phyloP scores from a whole-genome alignment of 1,140 invertebrate species.

The Leptinotarsa undecemlineata region DNA sequence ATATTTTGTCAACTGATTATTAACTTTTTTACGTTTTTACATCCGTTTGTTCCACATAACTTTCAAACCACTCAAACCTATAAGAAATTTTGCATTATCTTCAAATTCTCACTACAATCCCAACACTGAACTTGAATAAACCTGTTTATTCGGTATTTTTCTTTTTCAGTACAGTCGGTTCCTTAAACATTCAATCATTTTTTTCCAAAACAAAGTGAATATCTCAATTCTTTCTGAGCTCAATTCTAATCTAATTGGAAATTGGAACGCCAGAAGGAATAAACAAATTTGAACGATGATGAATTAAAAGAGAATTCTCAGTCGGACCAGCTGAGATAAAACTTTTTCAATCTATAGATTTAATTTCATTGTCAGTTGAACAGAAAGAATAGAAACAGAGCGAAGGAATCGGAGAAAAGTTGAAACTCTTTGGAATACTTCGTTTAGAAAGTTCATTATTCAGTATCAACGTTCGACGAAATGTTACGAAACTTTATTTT shows the following conservation, averaged over 20 bases:
- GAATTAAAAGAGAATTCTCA: slow-evolving; percentile 19
- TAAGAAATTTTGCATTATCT: no score
- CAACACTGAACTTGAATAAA: no score
- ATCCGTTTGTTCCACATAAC: no score
- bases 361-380: slow-evolving; percentile 35
- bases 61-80: no score
- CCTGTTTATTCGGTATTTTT: no score
- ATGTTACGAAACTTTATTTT: slow-evolving; percentile 2
- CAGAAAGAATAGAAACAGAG: slow-evolving; percentile 12
- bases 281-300: slow-evolving; percentile 31
- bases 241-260: slow-evolving; percentile 27
- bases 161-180: no score
- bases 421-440: slow-evolving; percentile 26
- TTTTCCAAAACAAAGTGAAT: not conserved
- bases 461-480: slow-evolving; percentile 15
- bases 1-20: no score
- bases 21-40: no score
- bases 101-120: no score
- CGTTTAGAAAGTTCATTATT: slow-evolving; percentile 32
- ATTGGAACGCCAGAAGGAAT: slow-evolving; percentile 18
- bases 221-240: not conserved
- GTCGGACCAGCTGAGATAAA: slow-evolving; percentile 10
- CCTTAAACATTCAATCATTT: no score
- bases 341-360: slow-evolving; percentile 37
- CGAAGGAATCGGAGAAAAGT: slow-evolving; percentile 18